Evolutionary conservation across 1,140 invertebrate genomes (phyloP).

Genomic region (Euschistus heros): DNA sequence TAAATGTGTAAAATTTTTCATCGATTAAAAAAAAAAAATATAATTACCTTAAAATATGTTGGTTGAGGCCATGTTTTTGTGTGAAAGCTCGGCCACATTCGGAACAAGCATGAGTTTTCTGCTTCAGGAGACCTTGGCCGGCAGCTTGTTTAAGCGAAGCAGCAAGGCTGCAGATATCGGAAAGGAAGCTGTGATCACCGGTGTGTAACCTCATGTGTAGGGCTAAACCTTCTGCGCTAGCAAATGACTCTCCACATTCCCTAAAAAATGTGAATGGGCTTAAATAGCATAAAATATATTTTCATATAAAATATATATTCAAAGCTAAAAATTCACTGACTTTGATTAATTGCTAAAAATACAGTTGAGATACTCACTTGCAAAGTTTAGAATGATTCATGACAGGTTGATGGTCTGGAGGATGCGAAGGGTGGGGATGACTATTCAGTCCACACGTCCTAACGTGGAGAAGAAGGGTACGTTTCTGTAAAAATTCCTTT

Average conservation of each 20-base stretch:
- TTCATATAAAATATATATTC: too few relatives aligned
- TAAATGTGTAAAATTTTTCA: too few relatives aligned
- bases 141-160: conserved; percentile 49
- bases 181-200: conserved; percentile 71
- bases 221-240: conserved; percentile 60
- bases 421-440: not conserved
- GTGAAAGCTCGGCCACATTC: conserved; percentile 76
- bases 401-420: conserved; percentile 34
- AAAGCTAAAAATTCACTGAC: too few relatives aligned
- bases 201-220: conserved; percentile 70
- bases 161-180: conserved; percentile 70
- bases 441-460: conserved; percentile 29
- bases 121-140: conserved; percentile 34
- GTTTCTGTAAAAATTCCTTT: conserved; percentile 72
- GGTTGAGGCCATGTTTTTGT: conserved; percentile 64
- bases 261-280: conserved; percentile 33
- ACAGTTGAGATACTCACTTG: conserved; percentile 32
- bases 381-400: conserved; percentile 36
- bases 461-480: conserved; percentile 59
- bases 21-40: too few relatives aligned
- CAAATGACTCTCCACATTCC: conserved; percentile 53
- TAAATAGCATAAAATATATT: too few relatives aligned
- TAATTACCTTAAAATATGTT: conserved; percentile 46
- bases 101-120: conserved; percentile 67
- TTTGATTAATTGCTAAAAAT: too few relatives aligned